Base-by-base conservation (phyloP, 2,797 vertebrate genomes). In the Tachyglossus aculeatus region DNA sequence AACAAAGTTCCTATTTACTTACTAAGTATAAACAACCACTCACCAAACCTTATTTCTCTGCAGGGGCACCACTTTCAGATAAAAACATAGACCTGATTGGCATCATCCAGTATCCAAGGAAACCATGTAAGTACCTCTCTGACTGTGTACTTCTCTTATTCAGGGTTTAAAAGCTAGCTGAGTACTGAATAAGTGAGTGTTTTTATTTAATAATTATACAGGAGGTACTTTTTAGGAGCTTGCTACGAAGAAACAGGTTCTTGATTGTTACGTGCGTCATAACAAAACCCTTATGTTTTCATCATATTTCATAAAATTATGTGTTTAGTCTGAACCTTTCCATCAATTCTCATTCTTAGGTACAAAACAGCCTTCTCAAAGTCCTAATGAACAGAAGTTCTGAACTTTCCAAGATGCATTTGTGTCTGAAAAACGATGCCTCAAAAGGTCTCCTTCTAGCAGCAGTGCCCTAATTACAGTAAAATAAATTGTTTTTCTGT, bases 91-190 rank as follows among this genome's bases (percentile, higher is more conserved):
- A 90, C 89, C 88, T 91, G 89, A 93, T 91, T 92, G 86, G 90
- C 91, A 91, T 95, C 94, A 90, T 91, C 90, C 88, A 86, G 95
- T 98, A 94, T 90, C 95, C 95, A 97, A 94, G 95, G 96, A 93
- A 96, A 98, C 95, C 53, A 90, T 90, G 91, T 90, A 94, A 95
- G 91, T 93, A 93, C 92, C 90, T 92, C 86, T 92, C 85, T 91
- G 87, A 90, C 86, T 91, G 92, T 92, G 86, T 89, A 84, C 90
- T 91, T 91, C 81, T 82, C 82, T 88, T 92, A 82, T 90, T 91
- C 88, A 89, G 83, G 78, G 70, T 89, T 90, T 91, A 87, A 91
- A 92, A 90, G 86, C 89, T 86, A 88, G 87, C 88, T 81, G 89
- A 93, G 87, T 89, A 87, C 83, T 68, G 63, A 91, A 85, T 92